These are phyloP conservation scores for Hypolimnas misippus DNA, from an alignment of 2,888 invertebrate species.

Conservation along the genomic window DNA sequence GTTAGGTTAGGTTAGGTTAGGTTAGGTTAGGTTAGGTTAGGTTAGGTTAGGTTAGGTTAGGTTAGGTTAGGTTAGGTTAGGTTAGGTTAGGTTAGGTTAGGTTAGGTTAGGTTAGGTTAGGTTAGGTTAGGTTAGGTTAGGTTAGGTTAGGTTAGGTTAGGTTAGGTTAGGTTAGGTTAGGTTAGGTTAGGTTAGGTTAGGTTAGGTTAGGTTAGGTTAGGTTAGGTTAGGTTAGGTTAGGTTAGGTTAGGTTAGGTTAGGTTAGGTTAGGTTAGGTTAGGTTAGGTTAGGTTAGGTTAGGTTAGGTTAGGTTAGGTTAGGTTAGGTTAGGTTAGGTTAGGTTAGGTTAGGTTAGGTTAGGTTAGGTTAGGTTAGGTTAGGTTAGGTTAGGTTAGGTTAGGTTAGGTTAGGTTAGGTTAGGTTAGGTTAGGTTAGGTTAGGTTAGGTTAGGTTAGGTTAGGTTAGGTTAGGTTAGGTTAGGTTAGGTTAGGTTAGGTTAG, in stretches of 20 bases:
- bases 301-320: conserved; percentile 22
- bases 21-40: too few species aligned
- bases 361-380: conserved; percentile 22
- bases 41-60: too few species aligned
- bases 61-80: too few species aligned
- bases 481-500: conserved; percentile 22
- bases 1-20: too few species aligned
- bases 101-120: too few species aligned
- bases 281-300: conserved; percentile 21
- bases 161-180: conserved; percentile 7
- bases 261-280: conserved; percentile 16
- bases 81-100: too few species aligned
- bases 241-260: conserved; percentile 16
- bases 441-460: conserved; percentile 22
- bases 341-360: conserved; percentile 22
- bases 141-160: too few species aligned
- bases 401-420: conserved; percentile 22
- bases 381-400: conserved; percentile 22
- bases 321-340: conserved; percentile 22
- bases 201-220: conserved; percentile 16
- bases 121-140: too few species aligned
- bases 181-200: conserved; percentile 16
- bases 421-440: conserved; percentile 22
- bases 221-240: conserved; percentile 16
- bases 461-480: conserved; percentile 22